phyloP scores from a whole-genome alignment of 2,113 vertebrate genomes.

The Chamaea fasciata region DNA sequence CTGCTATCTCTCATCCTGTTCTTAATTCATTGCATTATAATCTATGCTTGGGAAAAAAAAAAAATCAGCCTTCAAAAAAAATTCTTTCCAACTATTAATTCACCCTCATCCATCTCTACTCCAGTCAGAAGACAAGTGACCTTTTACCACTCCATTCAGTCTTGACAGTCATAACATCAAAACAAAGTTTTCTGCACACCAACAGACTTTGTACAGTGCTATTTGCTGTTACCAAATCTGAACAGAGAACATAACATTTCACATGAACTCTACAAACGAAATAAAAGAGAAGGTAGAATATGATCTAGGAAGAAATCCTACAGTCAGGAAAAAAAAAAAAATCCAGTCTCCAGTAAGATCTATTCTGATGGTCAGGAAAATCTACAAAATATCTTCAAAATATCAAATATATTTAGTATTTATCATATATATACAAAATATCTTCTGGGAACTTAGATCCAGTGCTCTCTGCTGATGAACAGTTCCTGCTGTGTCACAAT shows the following conservation, averaged over 20 bases:
- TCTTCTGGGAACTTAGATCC: background rate
- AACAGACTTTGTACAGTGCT: fast-evolving
- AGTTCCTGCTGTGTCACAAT: background rate
- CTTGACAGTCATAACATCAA: background rate
- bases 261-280: background rate
- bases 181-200: background rate
- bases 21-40: background rate
- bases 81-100: background rate
- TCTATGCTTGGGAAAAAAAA: background rate
- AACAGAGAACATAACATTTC: background rate
- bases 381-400: background rate
- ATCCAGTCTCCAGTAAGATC: background rate
- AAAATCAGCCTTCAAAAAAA: background rate
- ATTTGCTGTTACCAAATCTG: background rate
- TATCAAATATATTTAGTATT: no score
- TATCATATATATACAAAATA: background rate
- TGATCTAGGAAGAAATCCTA: background rate
- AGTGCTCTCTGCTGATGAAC: background rate
- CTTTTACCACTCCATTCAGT: background rate
- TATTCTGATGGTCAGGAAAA: background rate
- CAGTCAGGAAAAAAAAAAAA: background rate
- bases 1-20: background rate
- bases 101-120: background rate
- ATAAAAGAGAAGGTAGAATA: background rate
- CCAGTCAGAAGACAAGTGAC: background rate